Percentiles rank a stretch among this genome's conserved stretches.
phyloP scores from a whole-genome alignment of 1,140 invertebrate genomes.

The Grapholita molesta region DNA sequence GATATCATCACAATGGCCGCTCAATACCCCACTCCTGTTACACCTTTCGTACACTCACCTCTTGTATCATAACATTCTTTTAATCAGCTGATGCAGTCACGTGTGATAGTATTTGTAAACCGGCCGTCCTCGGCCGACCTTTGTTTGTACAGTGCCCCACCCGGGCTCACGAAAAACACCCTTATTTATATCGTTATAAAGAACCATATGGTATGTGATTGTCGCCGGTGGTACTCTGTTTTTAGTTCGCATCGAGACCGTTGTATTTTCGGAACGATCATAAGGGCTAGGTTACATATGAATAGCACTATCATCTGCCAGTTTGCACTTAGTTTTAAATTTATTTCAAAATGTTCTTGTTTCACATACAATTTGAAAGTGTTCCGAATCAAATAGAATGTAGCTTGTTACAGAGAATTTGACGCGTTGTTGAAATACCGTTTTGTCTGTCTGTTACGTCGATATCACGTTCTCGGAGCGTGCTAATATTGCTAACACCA shows the following conservation, averaged over 20 bases:
- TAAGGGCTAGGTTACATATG: neutral
- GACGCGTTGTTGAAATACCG: neutral
- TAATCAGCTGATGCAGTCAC: conserved; percentile 4
- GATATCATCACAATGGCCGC: neutral
- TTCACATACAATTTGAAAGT: neutral
- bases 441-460: neutral
- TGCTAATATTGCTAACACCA: neutral
- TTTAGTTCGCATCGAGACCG: neutral
- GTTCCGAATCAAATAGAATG: neutral
- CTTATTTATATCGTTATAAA: neutral
- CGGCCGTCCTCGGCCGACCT: neutral
- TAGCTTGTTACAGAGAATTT: neutral
- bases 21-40: neutral
- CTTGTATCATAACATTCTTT: conserved; percentile 1
- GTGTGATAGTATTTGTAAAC: conserved; percentile 13
- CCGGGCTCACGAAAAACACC: neutral
- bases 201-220: neutral
- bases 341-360: neutral
- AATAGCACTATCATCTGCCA: neutral
- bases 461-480: neutral
- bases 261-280: neutral
- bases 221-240: neutral
- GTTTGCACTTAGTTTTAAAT: neutral
- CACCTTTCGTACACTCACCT: neutral
- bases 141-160: neutral